Conservation (phyloP, 2,888 invertebrate genomes). For the Drosophila buzzatii region DNA sequence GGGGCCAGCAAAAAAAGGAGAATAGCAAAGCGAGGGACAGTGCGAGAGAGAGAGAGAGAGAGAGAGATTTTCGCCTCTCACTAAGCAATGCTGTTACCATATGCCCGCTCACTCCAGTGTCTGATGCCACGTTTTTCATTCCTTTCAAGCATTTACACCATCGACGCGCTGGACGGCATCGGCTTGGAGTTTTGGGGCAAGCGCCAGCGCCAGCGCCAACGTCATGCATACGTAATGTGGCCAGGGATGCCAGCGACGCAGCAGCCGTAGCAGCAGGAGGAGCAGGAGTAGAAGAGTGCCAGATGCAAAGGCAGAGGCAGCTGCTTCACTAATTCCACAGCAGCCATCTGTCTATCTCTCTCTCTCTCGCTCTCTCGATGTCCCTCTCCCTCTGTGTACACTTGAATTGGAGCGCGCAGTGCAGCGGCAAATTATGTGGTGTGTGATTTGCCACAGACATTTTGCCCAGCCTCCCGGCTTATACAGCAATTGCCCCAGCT, state of each 20-base stretch:
- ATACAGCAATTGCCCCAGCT: constrained; percentile 9
- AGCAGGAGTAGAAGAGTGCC: neutral
- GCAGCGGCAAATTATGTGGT: constrained; percentile 83
- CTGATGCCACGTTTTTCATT: constrained; percentile 48
- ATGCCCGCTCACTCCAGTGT: neutral
- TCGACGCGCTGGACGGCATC: constrained; percentile 52
- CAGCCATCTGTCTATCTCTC: constrained; percentile 32
- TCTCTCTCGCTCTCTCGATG: neutral
- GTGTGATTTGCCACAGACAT: constrained; percentile 75
- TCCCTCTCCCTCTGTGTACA: constrained; percentile 1
- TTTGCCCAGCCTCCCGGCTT: constrained; percentile 38
- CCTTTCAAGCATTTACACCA: constrained; percentile 71
- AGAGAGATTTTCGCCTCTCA: neutral
- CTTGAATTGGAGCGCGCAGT: constrained; percentile 52
- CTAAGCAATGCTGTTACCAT: neutral
- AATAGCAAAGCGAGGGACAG: neutral
- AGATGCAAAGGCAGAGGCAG: constrained; percentile 26
- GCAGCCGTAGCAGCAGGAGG: constrained; percentile 3
- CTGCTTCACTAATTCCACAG: constrained; percentile 73
- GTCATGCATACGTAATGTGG: constrained; percentile 82
- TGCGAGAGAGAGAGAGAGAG: neutral
- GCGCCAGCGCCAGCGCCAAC: constrained; percentile 53
- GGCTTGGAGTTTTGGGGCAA: constrained; percentile 34
- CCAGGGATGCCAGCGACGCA: constrained; percentile 70
- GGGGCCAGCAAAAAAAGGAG: neutral